A percentile compares a stretch with the other conserved stretches of the same genome.
Conservation (phyloP, 2,888 invertebrate genomes). For the Xanthorhoe spadicearia region DNA sequence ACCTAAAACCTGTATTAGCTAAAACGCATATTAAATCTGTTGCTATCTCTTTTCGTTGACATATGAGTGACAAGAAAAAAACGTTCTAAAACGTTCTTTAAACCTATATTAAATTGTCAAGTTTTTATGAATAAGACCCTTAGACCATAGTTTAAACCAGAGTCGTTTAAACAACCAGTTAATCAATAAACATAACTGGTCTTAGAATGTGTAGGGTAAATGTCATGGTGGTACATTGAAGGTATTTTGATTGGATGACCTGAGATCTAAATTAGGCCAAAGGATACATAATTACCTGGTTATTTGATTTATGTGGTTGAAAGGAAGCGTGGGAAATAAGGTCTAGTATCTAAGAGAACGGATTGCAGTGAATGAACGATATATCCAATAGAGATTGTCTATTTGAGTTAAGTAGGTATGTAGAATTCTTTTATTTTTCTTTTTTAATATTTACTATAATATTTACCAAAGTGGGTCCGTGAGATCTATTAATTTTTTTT, state of each 20-base stretch:
- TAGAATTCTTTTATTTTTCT: too few relatives aligned
- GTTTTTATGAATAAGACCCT: too few relatives aligned
- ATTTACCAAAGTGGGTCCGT: too few relatives aligned
- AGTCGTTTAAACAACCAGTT: not conserved
- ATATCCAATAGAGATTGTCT: not conserved
- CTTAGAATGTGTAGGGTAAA: conserved; percentile 11
- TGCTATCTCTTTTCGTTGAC: too few relatives aligned
- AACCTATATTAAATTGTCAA: too few relatives aligned
- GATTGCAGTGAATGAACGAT: not conserved
- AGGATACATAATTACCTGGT: conserved; percentile 7
- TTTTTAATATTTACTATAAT: too few relatives aligned
- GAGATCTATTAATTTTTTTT: too few relatives aligned
- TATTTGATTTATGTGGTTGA: conserved; percentile 1
- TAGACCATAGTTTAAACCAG: not conserved
- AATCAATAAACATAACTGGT: not conserved
- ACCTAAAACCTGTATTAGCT: too few relatives aligned
- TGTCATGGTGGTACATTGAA: conserved; percentile 15
- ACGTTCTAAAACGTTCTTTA: too few relatives aligned
- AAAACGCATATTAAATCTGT: too few relatives aligned
- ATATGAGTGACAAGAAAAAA: too few relatives aligned
- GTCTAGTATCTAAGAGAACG: not conserved
- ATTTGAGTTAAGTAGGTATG: too few relatives aligned
- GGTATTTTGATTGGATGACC: conserved; percentile 29
- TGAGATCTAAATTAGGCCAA: conserved; percentile 24
- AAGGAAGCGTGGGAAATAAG: conserved; percentile 12